Evolutionary conservation across 1,140 invertebrate genomes (phyloP).

Genomic region (Drosophila bifasciata): DNA sequence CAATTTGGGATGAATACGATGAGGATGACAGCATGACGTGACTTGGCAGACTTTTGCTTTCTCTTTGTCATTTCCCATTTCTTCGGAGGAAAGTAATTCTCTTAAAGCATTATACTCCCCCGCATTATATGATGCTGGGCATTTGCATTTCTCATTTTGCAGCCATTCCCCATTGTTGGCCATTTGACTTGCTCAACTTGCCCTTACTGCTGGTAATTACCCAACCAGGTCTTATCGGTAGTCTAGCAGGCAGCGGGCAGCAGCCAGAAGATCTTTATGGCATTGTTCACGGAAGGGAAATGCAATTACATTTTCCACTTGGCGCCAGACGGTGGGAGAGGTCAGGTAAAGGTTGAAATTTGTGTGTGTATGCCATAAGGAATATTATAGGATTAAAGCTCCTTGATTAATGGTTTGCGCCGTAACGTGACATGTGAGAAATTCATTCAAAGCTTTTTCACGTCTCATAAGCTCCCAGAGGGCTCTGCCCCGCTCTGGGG

Average conservation of each 20-base stretch:
- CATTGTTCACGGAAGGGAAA: conserved; percentile 23
- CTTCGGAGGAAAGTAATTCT: conserved; percentile 9
- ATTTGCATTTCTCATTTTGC: conserved; percentile 44
- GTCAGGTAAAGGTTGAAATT: conserved; percentile 3
- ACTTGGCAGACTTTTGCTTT: conserved; percentile 42
- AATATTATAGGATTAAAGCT: conserved; percentile 28
- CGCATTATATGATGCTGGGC: conserved; percentile 33
- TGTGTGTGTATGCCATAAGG: conserved; percentile 3
- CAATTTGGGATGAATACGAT: conserved; percentile 57
- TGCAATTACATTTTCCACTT: conserved; percentile 36
- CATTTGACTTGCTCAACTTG: background rate
- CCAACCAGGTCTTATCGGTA: conserved; percentile 23
- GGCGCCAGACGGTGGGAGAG: background rate
- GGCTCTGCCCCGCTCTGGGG: background rate
- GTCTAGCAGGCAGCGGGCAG: conserved; percentile 10
- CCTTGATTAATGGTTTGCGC: conserved; percentile 39
- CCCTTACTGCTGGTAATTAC: conserved; percentile 29
- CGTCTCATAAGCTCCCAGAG: background rate
- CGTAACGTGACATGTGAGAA: conserved; percentile 29
- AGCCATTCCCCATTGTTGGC: conserved; percentile 10
- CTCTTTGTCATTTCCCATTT: conserved; percentile 10
- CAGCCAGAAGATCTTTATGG: conserved; percentile 19
- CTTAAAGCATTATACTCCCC: background rate
- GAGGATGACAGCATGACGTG: conserved; percentile 34
- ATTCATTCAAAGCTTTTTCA: conserved; percentile 23